Evolutionary conservation across 2,113 vertebrate species (phyloP).

Genomic region (Lanius collurio): DNA sequence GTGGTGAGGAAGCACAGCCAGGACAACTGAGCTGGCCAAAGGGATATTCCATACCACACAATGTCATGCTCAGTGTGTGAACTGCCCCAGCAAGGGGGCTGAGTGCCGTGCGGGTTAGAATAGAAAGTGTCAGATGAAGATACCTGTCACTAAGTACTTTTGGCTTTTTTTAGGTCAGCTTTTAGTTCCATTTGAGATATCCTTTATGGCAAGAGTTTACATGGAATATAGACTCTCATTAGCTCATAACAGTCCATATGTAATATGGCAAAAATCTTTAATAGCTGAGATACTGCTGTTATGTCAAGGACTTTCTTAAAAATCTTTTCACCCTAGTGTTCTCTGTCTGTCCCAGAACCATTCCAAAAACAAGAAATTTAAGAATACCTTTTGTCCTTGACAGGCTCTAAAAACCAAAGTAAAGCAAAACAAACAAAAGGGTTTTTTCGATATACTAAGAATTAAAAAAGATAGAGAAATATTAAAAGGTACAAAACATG

Average conservation of each 20-base stretch:
- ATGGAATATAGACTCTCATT: background rate
- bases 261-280: background rate
- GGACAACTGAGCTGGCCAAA: background rate
- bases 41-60: background rate
- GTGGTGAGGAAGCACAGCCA: background rate
- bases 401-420: background rate
- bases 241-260: background rate
- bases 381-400: background rate
- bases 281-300: background rate
- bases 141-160: background rate
- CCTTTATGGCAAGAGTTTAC: background rate
- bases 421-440: background rate
- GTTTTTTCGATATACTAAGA: background rate
- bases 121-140: background rate
- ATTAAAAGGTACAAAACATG: background rate
- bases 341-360: background rate
- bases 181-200: background rate
- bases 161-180: background rate
- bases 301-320: background rate
- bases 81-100: too few relatives aligned
- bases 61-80: background rate
- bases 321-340: background rate
- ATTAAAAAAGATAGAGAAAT: background rate
- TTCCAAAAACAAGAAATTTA: background rate
- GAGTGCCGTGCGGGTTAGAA: background rate